Conservation (phyloP, 2,113 vertebrate genomes). For the Chitala chitala region DNA sequence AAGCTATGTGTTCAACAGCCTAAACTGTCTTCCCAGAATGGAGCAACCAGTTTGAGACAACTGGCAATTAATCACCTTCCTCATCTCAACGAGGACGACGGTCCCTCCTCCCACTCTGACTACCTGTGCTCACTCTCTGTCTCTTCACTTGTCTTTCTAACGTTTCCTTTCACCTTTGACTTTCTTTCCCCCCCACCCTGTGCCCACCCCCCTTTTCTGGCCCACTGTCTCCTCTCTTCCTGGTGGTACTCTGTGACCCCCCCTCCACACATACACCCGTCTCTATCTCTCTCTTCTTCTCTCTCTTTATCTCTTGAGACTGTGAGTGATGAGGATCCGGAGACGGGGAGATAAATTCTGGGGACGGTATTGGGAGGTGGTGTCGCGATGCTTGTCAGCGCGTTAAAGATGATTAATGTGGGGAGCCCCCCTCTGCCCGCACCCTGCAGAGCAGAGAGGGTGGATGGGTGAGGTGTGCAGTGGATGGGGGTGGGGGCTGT, state of each 20-base stretch:
- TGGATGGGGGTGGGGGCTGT: slow-evolving; percentile 33
- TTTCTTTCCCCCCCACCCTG: slow-evolving; percentile 33
- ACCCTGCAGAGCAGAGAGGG: slow-evolving; percentile 57
- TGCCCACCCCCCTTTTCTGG: slow-evolving; percentile 19
- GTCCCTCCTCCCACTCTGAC: slow-evolving; percentile 35
- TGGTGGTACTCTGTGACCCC: slow-evolving; percentile 20
- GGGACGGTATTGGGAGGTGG: slow-evolving; percentile 33
- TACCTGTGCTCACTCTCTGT: not conserved
- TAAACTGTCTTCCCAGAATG: slow-evolving; percentile 52
- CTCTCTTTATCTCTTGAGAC: slow-evolving; percentile 57
- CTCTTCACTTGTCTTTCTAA: slow-evolving; percentile 24
- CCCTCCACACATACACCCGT: slow-evolving; percentile 46
- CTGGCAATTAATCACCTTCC: slow-evolving; percentile 67
- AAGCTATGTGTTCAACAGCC: slow-evolving; percentile 62
- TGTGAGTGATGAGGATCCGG: slow-evolving; percentile 76
- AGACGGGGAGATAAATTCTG: slow-evolving; percentile 78
- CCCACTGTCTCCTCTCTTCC: not conserved
- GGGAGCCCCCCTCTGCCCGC: slow-evolving; percentile 57
- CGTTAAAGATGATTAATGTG: slow-evolving; percentile 99
- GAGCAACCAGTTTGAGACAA: slow-evolving; percentile 72
- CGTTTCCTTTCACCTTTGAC: slow-evolving; percentile 13
- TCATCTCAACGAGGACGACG: slow-evolving; percentile 7
- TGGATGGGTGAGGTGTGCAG: too few relatives aligned
- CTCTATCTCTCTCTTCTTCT: slow-evolving; percentile 36
- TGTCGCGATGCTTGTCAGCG: slow-evolving; percentile 78